A percentile compares a stretch with the other conserved stretches of the same genome.
Evolutionary conservation across 2,888 invertebrate genomes (phyloP).

Genomic region (Plagodis dolabraria): DNA sequence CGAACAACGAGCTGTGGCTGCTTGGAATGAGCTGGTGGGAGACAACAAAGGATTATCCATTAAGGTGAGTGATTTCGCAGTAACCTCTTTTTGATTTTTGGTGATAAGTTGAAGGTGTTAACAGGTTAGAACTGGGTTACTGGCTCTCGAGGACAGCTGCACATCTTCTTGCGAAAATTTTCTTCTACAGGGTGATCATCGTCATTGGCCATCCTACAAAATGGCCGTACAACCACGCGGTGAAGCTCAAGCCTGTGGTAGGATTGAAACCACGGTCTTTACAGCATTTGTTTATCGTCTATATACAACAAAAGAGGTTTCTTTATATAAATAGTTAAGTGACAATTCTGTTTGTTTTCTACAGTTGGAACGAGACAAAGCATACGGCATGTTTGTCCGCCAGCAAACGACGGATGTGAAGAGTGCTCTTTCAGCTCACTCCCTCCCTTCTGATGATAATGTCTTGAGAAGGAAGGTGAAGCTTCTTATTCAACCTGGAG

Average conservation of each 20-base stretch:
- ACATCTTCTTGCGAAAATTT: too few relatives aligned
- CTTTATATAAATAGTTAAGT: neutral
- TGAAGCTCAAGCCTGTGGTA: too few relatives aligned
- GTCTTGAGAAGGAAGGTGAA: conserved; percentile 77
- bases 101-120: too few relatives aligned
- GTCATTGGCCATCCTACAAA: too few relatives aligned
- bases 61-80: conserved; percentile 52
- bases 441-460: conserved; percentile 59
- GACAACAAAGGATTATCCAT: conserved; percentile 59
- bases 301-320: too few relatives aligned
- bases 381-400: conserved; percentile 73
- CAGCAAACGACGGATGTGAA: conserved; percentile 72
- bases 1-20: conserved; percentile 64
- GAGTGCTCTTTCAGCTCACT: conserved; percentile 57
- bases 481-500: conserved; percentile 79
- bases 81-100: too few relatives aligned
- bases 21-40: conserved; percentile 72
- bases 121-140: too few relatives aligned
- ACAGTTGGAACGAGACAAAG: conserved; percentile 76
- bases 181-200: too few relatives aligned
- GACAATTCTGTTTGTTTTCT: neutral
- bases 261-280: too few relatives aligned
- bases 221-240: too few relatives aligned
- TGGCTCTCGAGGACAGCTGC: too few relatives aligned
- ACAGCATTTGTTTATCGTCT: too few relatives aligned